phyloP scores from a whole-genome alignment of 2,113 vertebrate species.

The Uropsilus gracilis region DNA sequence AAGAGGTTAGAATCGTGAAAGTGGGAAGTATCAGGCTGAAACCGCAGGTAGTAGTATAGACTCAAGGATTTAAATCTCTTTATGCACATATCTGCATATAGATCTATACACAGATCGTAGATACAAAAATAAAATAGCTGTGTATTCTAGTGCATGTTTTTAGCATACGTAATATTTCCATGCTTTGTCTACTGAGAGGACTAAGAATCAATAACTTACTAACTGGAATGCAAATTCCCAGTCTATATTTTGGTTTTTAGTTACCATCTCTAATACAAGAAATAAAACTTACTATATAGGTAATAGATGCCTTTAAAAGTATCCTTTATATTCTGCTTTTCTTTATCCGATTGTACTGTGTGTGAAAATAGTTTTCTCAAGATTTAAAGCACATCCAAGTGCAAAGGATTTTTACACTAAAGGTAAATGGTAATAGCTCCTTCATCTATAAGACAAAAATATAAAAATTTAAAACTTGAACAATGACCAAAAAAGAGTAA shows the following conservation, averaged over 20 bases:
- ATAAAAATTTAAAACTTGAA: not conserved
- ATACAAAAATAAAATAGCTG: not conserved
- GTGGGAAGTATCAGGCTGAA: not conserved
- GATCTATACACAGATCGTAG: not conserved
- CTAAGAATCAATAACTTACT: not conserved
- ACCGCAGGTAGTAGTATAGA: not conserved
- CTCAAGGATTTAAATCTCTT: not conserved
- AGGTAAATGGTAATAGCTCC: not conserved
- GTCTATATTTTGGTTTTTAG: not conserved
- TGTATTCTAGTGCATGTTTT: not conserved
- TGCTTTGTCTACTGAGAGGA: not conserved
- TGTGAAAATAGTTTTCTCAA: constrained; percentile 9
- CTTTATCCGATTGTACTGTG: not conserved
- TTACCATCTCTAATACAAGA: not conserved
- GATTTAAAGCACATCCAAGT: not conserved
- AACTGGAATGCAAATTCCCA: not conserved
- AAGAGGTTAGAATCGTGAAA: not conserved
- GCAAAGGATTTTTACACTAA: not conserved
- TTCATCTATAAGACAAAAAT: not conserved
- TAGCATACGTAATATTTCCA: not conserved
- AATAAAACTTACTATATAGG: not conserved
- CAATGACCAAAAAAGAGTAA: not conserved
- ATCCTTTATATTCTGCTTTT: not conserved
- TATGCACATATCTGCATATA: not conserved
- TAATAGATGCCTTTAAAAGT: not conserved